These are phyloP conservation scores for Mormyrops boulengeri DNA, from an alignment of 2,797 vertebrate genomes.

Conservation along the genomic window DNA sequence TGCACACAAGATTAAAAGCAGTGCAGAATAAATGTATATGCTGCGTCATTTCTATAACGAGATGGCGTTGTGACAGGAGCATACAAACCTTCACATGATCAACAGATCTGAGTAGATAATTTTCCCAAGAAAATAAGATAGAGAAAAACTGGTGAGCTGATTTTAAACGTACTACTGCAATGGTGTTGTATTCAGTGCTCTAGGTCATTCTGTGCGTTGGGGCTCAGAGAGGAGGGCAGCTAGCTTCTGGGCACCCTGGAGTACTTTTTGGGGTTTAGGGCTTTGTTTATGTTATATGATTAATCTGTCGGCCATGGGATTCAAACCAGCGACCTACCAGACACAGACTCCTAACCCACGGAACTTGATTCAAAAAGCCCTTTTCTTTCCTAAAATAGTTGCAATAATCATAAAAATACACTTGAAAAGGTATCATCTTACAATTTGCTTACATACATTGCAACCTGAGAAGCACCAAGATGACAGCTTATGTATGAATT, in stretches of 20 bases:
- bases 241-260: background rate
- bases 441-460: background rate
- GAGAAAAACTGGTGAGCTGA: background rate
- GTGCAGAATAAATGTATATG: background rate
- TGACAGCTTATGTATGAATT: background rate
- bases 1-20: constrained; percentile 9
- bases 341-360: background rate
- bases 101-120: background rate
- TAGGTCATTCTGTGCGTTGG: background rate
- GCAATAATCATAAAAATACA: background rate
- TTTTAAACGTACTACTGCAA: background rate
- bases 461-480: background rate
- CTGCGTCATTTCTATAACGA: background rate
- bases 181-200: background rate
- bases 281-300: background rate
- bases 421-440: background rate
- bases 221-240: background rate
- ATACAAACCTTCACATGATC: background rate
- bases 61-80: background rate
- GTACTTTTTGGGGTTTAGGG: background rate
- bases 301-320: background rate
- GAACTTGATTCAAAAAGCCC: background rate
- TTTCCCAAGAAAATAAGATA: background rate
- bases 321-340: background rate
- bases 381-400: background rate